Evolutionary conservation across 2,888 invertebrate genomes (phyloP), one percentile per base, ranked within the genome.

Genomic region (Cistogaster globosa): DNA sequence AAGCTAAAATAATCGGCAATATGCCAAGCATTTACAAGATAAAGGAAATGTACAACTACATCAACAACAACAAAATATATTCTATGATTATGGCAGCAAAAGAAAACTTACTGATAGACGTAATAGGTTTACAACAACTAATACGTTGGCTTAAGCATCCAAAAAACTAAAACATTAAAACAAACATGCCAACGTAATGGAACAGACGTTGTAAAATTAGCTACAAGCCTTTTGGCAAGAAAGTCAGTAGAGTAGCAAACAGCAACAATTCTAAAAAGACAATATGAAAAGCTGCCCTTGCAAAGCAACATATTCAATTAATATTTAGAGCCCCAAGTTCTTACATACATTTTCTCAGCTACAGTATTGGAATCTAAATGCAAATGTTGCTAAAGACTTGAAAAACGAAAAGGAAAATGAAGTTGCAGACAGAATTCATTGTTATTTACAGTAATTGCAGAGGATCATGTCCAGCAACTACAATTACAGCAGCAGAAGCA

Each of bases 1-100:
- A n/a, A n/a, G n/a, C n/a, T n/a, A n/a, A 71, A 89, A 88, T 79
- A 88, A 88, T 84, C 88, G 88, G 78, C 89, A 89, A 87, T 87
- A 90, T 87, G 87, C 87, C 78, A 85, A 55, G 57, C 53, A 58
- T 57, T 32, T 82, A 76, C 84, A 67, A 83, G 80, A 84, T 84
- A 68, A 42, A 36, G 62, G 53, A 74, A 65, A 57, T 36, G 67
- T 57, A 57, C 84, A 78, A 22, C 79, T 84, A n/a, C n/a, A n/a
- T 14, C n/a, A 32, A 65, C 42, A 57, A 71, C 48, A 57, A 60
- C 36, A 65, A 77, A 81, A 76, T 62, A 20, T 55, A 55, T 58
- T 57, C 18, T 75, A 63, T 75, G 83, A 78, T 71, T 83, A 75
- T 69, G 67, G 53, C 63, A 86, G 68, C 68, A 79, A 62, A 45